phyloP scores from a whole-genome alignment of 2,888 invertebrate species.

The Elysia crispata region DNA sequence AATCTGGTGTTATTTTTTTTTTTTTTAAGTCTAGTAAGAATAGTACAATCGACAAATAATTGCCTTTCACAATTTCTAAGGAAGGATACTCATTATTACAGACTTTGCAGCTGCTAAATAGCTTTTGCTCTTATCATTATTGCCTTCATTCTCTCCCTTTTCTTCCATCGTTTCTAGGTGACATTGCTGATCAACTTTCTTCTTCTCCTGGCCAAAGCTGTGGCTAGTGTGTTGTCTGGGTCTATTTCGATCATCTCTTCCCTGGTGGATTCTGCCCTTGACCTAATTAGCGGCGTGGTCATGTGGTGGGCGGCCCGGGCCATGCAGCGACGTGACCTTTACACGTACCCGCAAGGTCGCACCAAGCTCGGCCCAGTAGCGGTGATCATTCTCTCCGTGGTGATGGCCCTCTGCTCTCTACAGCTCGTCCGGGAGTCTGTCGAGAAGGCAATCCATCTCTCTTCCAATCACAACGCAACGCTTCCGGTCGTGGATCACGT shows the following conservation, averaged over 20 bases:
- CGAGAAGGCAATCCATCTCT: conserved; percentile 69
- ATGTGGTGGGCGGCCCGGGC: conserved; percentile 66
- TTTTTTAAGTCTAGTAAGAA: too few relatives aligned
- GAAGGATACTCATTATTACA: too few relatives aligned
- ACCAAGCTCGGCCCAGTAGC: conserved; percentile 78
- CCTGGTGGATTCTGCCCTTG: conserved; percentile 79
- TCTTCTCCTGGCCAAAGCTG: conserved; percentile 76
- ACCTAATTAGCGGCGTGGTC: conserved; percentile 76
- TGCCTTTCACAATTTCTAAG: too few relatives aligned
- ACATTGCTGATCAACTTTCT: conserved; percentile 49
- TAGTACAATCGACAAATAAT: too few relatives aligned
- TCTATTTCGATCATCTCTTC: conserved; percentile 79
- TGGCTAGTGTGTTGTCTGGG: conserved; percentile 78
- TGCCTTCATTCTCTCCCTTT: too few relatives aligned
- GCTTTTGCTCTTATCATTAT: too few relatives aligned
- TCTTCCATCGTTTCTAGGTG: conserved; percentile 3
- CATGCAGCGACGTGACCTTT: conserved; percentile 77
- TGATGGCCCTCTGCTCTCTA: conserved; percentile 78
- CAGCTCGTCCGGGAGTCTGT: conserved; percentile 77
- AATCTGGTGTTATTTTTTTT: conserved; percentile 21
- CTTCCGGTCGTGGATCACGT: conserved; percentile 65
- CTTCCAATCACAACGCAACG: conserved; percentile 50
- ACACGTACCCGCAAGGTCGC: conserved; percentile 78
- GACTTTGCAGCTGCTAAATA: too few relatives aligned
- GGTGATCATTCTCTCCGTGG: conserved; percentile 77